Evolutionary conservation across 2,113 vertebrate species (phyloP).

Genomic region (Campylomormyrus tamandua): DNA sequence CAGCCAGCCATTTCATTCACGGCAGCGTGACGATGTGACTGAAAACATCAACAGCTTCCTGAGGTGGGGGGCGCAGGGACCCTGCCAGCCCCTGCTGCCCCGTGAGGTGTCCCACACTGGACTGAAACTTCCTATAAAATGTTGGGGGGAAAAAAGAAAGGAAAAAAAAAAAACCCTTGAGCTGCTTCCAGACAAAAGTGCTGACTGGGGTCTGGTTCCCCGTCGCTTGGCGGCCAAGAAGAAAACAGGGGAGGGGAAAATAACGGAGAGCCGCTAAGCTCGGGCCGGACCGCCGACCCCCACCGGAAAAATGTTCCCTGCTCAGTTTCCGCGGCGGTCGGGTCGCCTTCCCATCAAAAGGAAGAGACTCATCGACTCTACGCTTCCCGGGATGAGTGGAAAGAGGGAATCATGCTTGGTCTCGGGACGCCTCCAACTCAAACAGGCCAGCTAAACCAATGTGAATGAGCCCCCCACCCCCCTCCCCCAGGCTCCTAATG

Average conservation of each 20-base stretch:
- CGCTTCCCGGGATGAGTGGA: neutral
- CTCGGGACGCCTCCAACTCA: neutral
- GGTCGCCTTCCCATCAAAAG: slow-evolving; percentile 8
- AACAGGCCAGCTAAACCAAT: neutral
- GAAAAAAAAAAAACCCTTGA: neutral
- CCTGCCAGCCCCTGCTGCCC: neutral
- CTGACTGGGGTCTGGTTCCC: slow-evolving; percentile 7
- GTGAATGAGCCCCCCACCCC: neutral
- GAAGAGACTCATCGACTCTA: neutral
- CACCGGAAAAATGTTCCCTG: slow-evolving; percentile 9
- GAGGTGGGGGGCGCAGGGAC: neutral
- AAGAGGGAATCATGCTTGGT: neutral
- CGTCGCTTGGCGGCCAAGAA: neutral
- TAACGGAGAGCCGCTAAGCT: neutral
- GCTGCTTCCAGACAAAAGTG: neutral
- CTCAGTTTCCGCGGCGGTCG: neutral
- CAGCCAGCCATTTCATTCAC: neutral
- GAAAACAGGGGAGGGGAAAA: neutral
- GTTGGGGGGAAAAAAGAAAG: neutral
- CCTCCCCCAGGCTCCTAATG: neutral
- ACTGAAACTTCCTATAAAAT: neutral
- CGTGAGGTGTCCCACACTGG: neutral
- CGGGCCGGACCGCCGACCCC: neutral
- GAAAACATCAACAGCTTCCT: neutral
- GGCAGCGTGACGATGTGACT: neutral